A percentile compares a stretch with the other conserved stretches of the same genome.
These are phyloP conservation scores for Hydrolagus affinis DNA, from an alignment of 2,113 vertebrate species.

Conservation along the genomic window DNA sequence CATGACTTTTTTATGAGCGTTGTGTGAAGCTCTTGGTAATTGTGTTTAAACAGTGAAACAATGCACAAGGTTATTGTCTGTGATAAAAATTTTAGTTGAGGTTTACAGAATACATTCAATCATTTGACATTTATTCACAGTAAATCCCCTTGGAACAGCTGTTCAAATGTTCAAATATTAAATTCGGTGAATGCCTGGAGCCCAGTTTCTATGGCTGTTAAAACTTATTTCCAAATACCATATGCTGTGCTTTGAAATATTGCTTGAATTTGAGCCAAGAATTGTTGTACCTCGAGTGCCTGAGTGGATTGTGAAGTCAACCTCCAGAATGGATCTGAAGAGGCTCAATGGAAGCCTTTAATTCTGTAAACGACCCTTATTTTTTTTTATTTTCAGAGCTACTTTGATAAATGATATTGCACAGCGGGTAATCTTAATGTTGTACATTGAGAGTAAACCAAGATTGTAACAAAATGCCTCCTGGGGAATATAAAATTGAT, in stretches of 20 bases:
- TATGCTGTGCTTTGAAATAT: neutral
- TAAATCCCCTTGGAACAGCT: no score
- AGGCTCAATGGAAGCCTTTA: neutral
- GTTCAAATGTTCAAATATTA: neutral
- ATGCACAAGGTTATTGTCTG: no score
- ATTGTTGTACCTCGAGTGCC: neutral
- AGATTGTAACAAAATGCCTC: conserved; percentile 21
- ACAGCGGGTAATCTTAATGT: neutral
- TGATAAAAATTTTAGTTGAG: no score
- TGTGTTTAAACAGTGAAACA: no score
- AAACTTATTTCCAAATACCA: neutral
- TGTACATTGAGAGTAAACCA: neutral
- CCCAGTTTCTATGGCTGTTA: neutral
- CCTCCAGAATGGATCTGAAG: neutral
- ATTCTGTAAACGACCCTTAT: neutral
- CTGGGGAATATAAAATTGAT: conserved; percentile 15
- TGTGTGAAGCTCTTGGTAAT: no score
- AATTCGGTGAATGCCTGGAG: neutral
- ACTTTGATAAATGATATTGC: conserved; percentile 15
- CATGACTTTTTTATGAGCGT: no score
- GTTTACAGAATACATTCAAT: no score
- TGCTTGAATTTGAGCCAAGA: neutral
- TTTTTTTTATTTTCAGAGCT: neutral
- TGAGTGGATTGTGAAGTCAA: neutral
- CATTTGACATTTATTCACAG: no score